Conservation (phyloP, 2,888 invertebrate genomes). For the Netelia melanura region DNA sequence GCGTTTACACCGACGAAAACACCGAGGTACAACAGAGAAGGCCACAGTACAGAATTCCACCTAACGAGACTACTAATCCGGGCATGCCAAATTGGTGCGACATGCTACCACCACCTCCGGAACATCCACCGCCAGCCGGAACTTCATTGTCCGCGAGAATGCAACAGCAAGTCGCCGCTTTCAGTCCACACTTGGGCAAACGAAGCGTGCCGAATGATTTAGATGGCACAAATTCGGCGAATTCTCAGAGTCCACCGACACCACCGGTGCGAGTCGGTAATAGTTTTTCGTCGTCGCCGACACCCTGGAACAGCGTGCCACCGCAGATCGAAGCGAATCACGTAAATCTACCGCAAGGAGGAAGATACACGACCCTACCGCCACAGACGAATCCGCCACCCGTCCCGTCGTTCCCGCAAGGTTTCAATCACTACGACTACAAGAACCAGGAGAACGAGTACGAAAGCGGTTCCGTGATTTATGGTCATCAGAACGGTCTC, state of each 20-base stretch:
- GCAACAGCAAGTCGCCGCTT: conserved; percentile 76
- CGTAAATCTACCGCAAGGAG: conserved; percentile 73
- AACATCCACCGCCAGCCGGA: conserved; percentile 86
- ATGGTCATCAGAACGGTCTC: conserved; percentile 82
- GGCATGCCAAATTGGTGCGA: conserved; percentile 87
- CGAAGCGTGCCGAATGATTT: conserved; percentile 79
- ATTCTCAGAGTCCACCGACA: conserved; percentile 82
- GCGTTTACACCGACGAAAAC: conserved; percentile 82
- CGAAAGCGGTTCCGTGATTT: conserved; percentile 83
- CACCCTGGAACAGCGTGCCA: conserved; percentile 78
- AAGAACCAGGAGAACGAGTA: conserved; percentile 83
- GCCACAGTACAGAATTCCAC: conserved; percentile 71
- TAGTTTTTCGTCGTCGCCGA: conserved; percentile 78
- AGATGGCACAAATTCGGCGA: conserved; percentile 78
- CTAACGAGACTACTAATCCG: conserved; percentile 65
- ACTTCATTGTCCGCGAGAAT: conserved; percentile 76
- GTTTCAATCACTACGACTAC: conserved; percentile 82
- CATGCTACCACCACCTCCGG: conserved; percentile 88
- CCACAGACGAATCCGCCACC: conserved; percentile 83
- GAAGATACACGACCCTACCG: conserved; percentile 82
- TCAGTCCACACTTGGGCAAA: conserved; percentile 82
- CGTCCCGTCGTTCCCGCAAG: conserved; percentile 81
- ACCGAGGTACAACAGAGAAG: conserved; percentile 76
- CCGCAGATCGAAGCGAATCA: conserved; percentile 72
- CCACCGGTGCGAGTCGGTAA: conserved; percentile 81